phyloP scores from a whole-genome alignment of 2,113 vertebrate species.

The Tachysurus fulvidraco region DNA sequence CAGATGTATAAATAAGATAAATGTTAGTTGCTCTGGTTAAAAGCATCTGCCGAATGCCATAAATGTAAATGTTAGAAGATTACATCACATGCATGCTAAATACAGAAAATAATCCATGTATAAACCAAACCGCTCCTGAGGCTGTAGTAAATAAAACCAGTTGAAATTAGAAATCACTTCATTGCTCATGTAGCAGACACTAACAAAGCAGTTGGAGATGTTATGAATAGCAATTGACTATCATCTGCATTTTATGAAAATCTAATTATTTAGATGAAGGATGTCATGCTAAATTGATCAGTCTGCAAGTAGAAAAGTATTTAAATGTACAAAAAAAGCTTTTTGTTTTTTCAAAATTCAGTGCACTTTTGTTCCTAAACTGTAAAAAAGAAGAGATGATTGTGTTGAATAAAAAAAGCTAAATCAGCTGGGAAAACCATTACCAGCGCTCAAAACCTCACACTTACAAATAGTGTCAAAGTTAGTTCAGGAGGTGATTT shows the following conservation, averaged over 20 bases:
- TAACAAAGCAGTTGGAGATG: not conserved
- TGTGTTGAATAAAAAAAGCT: constrained; percentile 16
- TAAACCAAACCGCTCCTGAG: not conserved
- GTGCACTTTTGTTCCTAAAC: constrained; percentile 30
- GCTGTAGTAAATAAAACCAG: not conserved
- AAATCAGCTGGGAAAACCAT: not conserved
- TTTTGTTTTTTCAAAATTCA: constrained; percentile 29
- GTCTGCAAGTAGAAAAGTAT: constrained; percentile 18
- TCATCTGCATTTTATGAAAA: not conserved
- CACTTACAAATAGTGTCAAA: constrained; percentile 22
- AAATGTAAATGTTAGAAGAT: too few relatives aligned
- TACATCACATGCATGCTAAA: not conserved
- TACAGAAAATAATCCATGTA: not conserved
- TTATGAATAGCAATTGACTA: not conserved
- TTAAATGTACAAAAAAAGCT: constrained; percentile 31
- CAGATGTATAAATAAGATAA: too few relatives aligned
- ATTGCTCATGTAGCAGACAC: not conserved
- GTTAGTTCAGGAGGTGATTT: not conserved
- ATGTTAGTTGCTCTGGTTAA: too few relatives aligned
- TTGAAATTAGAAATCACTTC: not conserved
- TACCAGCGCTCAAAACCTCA: not conserved
- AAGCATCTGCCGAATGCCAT: too few relatives aligned
- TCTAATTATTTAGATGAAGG: not conserved
- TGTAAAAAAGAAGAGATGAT: constrained; percentile 20
- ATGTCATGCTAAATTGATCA: constrained; percentile 13